Conservation (phyloP, 2,888 invertebrate species). For the Blomia tropicalis region DNA sequence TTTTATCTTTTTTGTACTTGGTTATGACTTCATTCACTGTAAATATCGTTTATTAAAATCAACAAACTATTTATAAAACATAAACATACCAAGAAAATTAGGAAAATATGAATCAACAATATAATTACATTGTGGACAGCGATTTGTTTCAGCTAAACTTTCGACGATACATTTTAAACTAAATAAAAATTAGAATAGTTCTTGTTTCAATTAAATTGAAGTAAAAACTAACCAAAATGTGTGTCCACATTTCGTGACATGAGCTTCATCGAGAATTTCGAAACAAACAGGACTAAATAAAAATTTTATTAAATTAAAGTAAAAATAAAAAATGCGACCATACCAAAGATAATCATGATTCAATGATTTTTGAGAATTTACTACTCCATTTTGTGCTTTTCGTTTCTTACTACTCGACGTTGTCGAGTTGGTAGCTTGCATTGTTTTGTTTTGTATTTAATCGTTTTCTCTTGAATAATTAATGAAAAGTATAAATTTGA, state of each 20-base stretch:
- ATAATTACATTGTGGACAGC: slow-evolving; percentile 69
- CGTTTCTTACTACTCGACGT: slow-evolving; percentile 6
- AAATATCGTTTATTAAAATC: neutral
- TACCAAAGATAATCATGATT: slow-evolving; percentile 23
- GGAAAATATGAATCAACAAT: slow-evolving; percentile 62
- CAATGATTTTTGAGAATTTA: slow-evolving; percentile 13
- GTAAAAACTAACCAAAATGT: slow-evolving; percentile 52
- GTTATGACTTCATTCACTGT: slow-evolving; percentile 59
- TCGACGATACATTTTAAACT: slow-evolving; percentile 55
- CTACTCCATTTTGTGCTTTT: slow-evolving; percentile 18
- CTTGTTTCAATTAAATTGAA: slow-evolving; percentile 3
- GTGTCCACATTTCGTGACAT: slow-evolving; percentile 79
- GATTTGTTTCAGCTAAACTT: slow-evolving; percentile 48
- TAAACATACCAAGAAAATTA: slow-evolving; percentile 50
- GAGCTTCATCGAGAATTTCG: slow-evolving; percentile 69
- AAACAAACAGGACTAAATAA: slow-evolving; percentile 72
- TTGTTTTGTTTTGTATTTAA: neutral
- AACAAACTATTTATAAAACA: neutral
- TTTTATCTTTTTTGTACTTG: slow-evolving; percentile 42
- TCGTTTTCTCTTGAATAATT: too few relatives aligned
- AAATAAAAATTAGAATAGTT: slow-evolving; percentile 26
- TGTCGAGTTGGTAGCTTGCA: neutral
- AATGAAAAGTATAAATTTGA: too few relatives aligned
- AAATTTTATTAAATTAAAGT: too few relatives aligned
- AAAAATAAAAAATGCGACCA: neutral